These are phyloP conservation scores for Myotis planiceps DNA, from an alignment of 2,797 vertebrate genomes.

Conservation along the genomic window DNA sequence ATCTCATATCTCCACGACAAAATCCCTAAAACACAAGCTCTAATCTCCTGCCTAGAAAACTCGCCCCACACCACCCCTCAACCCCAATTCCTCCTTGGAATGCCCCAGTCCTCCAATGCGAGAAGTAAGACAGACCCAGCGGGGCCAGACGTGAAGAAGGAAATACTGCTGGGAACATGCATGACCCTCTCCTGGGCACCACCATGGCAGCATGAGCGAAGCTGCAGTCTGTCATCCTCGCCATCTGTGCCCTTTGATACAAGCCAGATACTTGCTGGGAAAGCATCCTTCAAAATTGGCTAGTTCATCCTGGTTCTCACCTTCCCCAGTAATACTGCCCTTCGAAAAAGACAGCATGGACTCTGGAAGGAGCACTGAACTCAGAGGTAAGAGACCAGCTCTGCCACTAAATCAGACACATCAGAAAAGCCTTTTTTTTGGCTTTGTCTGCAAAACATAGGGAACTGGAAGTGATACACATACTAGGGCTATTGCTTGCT, in stretches of 20 bases:
- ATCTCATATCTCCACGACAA: constrained; percentile 6
- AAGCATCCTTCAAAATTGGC: constrained; percentile 58
- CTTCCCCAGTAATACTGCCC: constrained; percentile 28
- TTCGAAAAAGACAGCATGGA: constrained; percentile 2
- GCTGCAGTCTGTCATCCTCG: constrained; percentile 29
- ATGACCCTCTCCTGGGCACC: constrained; percentile 48
- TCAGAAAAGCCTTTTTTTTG: background rate
- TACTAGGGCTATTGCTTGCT: background rate
- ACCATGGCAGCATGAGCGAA: background rate
- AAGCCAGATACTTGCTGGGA: constrained; percentile 66
- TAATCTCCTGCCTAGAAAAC: constrained; percentile 32
- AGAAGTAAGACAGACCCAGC: constrained; percentile 22
- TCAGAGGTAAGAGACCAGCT: background rate
- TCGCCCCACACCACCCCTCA: background rate
- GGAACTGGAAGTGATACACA: background rate
- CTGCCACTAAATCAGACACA: background rate
- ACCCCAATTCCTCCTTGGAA: constrained; percentile 31
- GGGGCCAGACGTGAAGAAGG: constrained; percentile 4
- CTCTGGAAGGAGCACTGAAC: background rate
- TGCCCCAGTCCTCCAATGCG: background rate
- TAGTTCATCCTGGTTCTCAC: constrained; percentile 19
- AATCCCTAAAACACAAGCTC: constrained; percentile 1
- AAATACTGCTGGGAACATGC: constrained; percentile 47
- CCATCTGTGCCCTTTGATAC: constrained; percentile 74
- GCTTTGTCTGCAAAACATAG: background rate